Conservation (phyloP, 2,797 vertebrate species). For the Peromyscus eremicus region DNA sequence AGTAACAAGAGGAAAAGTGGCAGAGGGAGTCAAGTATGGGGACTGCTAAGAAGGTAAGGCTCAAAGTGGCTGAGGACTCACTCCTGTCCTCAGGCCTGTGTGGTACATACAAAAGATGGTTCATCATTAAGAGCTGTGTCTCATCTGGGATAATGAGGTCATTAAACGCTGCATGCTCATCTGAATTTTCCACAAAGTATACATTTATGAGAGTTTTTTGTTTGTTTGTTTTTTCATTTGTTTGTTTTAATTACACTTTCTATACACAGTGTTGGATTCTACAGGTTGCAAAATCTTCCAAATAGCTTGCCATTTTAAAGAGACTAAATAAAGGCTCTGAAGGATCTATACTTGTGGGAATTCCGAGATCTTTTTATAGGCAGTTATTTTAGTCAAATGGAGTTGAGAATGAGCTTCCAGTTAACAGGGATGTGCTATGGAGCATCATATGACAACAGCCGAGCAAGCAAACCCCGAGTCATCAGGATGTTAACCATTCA, state of each 20-base stretch:
- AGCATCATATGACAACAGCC: background rate
- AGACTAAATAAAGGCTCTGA: constrained; percentile 71
- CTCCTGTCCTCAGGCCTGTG: background rate
- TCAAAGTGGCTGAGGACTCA: background rate
- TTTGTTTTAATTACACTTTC: constrained; percentile 60
- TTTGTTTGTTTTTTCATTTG: background rate
- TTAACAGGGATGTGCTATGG: constrained; percentile 32
- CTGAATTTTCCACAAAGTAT: background rate
- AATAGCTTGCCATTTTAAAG: constrained; percentile 66
- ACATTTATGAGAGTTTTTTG: background rate
- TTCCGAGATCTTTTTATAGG: constrained; percentile 72
- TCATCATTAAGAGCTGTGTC: background rate
- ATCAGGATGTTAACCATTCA: constrained; percentile 36
- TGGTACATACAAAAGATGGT: background rate
- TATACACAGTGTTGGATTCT: background rate
- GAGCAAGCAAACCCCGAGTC: background rate
- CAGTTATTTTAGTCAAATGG: constrained; percentile 70
- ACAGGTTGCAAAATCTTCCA: constrained; percentile 61
- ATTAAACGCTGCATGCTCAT: background rate
- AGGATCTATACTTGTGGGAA: constrained; percentile 62
- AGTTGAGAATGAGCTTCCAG: constrained; percentile 62
- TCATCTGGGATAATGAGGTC: background rate
- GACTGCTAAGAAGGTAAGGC: background rate
- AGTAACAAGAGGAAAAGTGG: background rate
- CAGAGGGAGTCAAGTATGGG: background rate